Percentiles rank a stretch among this genome's conserved stretches.
Evolutionary conservation across 2,888 invertebrate species (phyloP).

Genomic region (Tromatobia lineatoria): DNA sequence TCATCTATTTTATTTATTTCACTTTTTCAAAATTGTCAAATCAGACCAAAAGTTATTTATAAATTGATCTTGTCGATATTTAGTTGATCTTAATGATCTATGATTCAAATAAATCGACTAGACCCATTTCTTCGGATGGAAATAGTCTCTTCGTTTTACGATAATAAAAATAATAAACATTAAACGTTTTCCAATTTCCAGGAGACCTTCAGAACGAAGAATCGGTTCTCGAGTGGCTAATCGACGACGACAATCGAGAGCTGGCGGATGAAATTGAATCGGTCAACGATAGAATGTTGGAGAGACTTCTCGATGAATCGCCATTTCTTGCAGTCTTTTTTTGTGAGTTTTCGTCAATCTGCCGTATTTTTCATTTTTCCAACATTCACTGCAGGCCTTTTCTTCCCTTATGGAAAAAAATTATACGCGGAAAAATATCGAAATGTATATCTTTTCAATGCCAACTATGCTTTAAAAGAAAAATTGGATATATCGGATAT

Average conservation of each 20-base stretch:
- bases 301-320: slow-evolving; percentile 93
- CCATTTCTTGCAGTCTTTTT: slow-evolving; percentile 96
- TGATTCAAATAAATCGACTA: too few relatives aligned
- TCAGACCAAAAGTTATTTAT: too few relatives aligned
- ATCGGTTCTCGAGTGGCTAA: slow-evolving; percentile 96
- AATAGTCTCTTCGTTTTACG: neutral
- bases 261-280: slow-evolving; percentile 97
- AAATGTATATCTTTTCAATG: too few relatives aligned
- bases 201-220: slow-evolving; percentile 97
- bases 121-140: too few relatives aligned
- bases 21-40: too few relatives aligned
- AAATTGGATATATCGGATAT: too few relatives aligned
- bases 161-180: neutral
- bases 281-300: slow-evolving; percentile 96
- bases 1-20: too few relatives aligned
- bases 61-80: too few relatives aligned
- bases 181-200: slow-evolving; percentile 84
- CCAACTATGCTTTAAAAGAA: too few relatives aligned
- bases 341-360: slow-evolving; percentile 88
- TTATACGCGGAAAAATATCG: too few relatives aligned
- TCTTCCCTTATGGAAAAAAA: too few relatives aligned
- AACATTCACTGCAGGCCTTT: neutral
- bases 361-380: neutral
- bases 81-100: too few relatives aligned
- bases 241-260: slow-evolving; percentile 97